Conservation (phyloP, 30 jellyfish, hydroid and myxozoan species). For the Cassiopea andromeda region DNA sequence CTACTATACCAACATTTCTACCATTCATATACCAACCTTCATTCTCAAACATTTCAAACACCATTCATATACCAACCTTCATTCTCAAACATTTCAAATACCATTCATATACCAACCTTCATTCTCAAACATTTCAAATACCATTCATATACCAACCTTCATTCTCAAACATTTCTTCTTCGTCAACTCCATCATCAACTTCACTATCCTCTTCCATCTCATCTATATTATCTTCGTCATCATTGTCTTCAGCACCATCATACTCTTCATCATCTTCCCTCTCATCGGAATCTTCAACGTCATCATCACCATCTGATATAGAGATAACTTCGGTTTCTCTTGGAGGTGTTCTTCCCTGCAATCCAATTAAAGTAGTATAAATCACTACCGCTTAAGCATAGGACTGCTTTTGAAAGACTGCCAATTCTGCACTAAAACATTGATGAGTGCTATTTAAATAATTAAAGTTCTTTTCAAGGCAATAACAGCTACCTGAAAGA, state of each 20-base stretch:
- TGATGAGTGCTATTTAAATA: no score
- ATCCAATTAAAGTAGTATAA: no score
- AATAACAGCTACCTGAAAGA: no score
- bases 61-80: no score
- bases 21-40: no score
- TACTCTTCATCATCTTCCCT: slow-evolving; percentile 30
- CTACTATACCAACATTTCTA: no score
- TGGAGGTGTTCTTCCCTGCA: neutral
- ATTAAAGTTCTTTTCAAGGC: no score
- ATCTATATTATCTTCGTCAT: slow-evolving; percentile 48
- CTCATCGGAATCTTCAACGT: slow-evolving; percentile 20
- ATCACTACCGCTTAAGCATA: no score
- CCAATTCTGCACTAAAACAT: no score
- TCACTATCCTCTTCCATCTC: slow-evolving; percentile 39
- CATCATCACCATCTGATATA: slow-evolving; percentile 34
- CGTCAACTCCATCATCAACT: slow-evolving; percentile 29
- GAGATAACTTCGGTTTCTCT: slow-evolving; percentile 29
- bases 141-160: neutral
- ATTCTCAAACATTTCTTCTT: slow-evolving; percentile 8
- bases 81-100: no score
- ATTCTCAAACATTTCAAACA: no score
- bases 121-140: neutral
- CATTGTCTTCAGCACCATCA: slow-evolving; percentile 32
- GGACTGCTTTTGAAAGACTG: no score
- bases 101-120: neutral